A percentile compares a stretch with the other conserved stretches of the same genome.
phyloP scores from a whole-genome alignment of 2,888 invertebrate genomes.

The Cryptus armator region DNA sequence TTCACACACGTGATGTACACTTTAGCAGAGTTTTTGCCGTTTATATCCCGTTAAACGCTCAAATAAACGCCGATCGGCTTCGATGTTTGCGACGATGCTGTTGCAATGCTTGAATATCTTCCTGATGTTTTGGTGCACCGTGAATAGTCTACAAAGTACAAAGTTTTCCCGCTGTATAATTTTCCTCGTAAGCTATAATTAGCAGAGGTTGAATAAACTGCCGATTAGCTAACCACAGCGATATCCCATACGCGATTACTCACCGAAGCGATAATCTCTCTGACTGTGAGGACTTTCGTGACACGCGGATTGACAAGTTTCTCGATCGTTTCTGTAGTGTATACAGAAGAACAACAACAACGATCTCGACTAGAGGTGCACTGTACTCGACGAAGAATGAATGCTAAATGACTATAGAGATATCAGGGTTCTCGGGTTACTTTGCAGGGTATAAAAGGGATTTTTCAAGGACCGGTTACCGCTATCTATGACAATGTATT shows the following conservation, averaged over 20 bases:
- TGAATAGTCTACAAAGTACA: slow-evolving; percentile 37
- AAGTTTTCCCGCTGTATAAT: neutral
- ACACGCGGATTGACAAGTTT: neutral
- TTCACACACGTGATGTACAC: neutral
- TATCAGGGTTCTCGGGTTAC: neutral
- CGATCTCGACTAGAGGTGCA: neutral
- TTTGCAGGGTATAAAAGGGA: slow-evolving; percentile 17
- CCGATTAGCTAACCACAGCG: neutral
- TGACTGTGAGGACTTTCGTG: neutral
- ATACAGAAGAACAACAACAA: neutral
- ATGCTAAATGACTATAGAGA: slow-evolving; percentile 34
- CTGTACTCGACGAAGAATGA: slow-evolving; percentile 36
- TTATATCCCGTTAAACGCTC: no score
- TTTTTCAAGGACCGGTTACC: slow-evolving; percentile 29
- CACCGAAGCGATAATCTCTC: neutral
- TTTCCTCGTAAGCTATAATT: neutral
- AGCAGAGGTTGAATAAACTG: neutral
- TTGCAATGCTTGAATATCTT: neutral
- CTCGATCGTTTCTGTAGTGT: neutral
- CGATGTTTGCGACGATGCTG: no score
- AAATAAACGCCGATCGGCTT: no score
- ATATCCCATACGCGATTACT: neutral
- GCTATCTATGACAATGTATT: slow-evolving; percentile 36
- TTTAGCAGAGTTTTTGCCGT: no score
- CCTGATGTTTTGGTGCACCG: slow-evolving; percentile 11